These are phyloP conservation scores for Hypsopygia costalis DNA, from an alignment of 2,888 invertebrate genomes.

Conservation along the genomic window DNA sequence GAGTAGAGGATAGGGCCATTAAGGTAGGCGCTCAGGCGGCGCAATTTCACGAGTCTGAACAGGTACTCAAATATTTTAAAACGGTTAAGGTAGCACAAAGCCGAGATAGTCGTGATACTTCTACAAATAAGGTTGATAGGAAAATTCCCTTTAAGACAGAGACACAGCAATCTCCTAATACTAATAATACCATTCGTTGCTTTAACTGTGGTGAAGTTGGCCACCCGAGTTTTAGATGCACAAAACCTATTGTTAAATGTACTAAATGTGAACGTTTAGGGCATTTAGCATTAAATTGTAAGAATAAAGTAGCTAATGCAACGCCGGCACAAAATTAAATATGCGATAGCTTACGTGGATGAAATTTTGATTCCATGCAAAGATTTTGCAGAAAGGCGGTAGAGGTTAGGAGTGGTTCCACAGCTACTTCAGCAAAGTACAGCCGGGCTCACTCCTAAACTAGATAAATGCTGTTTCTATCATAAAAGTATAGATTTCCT, in stretches of 20 bases:
- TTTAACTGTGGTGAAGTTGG: slow-evolving; percentile 18
- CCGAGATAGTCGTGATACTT: slow-evolving; percentile 4
- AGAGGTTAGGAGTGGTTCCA: too few relatives aligned
- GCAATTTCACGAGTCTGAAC: slow-evolving; percentile 20
- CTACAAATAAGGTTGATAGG: not conserved
- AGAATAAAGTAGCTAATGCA: too few relatives aligned
- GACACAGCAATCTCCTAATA: too few relatives aligned
- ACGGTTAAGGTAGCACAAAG: slow-evolving; percentile 13
- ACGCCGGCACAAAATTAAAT: slow-evolving; percentile 16
- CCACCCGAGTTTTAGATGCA: slow-evolving; percentile 18
- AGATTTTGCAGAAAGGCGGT: not conserved
- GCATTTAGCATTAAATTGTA: slow-evolving; percentile 1
- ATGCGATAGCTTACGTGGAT: slow-evolving; percentile 18
- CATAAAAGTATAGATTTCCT: too few relatives aligned
- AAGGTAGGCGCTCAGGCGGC: slow-evolving; percentile 22
- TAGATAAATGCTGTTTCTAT: too few relatives aligned
- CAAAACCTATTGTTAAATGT: slow-evolving; percentile 12
- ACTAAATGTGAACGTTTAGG: slow-evolving; percentile 10
- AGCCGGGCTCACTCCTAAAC: not conserved
- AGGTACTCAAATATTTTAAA: slow-evolving; percentile 17
- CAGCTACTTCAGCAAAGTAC: too few relatives aligned
- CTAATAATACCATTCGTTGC: not conserved
- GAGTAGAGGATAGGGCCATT: slow-evolving; percentile 23
- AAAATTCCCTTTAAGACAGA: too few relatives aligned
- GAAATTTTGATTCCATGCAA: slow-evolving; percentile 18